Evolutionary conservation across 2,113 vertebrate species (phyloP).

Genomic region (Pycnonotus jocosus): DNA sequence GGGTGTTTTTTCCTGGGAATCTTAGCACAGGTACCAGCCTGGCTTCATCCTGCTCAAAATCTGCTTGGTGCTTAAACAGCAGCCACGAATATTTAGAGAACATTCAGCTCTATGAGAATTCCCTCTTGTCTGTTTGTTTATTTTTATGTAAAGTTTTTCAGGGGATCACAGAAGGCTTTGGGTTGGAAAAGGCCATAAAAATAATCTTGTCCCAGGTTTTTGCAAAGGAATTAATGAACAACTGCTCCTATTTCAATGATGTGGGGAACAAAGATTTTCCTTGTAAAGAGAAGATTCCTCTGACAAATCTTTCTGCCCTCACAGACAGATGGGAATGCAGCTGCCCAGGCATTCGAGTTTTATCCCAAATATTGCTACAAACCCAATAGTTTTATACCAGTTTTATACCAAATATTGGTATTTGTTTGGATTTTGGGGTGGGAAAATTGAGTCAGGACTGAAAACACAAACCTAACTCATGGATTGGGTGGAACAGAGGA

Average conservation of each 20-base stretch:
- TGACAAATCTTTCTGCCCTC: neutral
- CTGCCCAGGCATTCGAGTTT: neutral
- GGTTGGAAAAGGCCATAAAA: neutral
- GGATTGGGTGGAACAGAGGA: neutral
- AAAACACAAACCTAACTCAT: neutral
- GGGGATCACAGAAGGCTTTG: accelerated
- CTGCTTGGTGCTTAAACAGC: neutral
- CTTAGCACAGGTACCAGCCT: neutral
- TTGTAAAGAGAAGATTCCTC: neutral
- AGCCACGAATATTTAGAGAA: neutral
- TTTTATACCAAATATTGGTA: neutral
- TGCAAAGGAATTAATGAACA: neutral
- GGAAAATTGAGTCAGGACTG: neutral
- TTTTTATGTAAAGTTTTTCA: neutral
- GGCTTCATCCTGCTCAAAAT: neutral
- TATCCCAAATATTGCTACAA: neutral
- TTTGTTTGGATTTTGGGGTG: neutral
- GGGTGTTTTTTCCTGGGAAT: neutral
- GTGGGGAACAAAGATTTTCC: neutral
- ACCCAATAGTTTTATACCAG: no score
- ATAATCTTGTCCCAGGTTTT: neutral
- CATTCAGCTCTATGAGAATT: neutral
- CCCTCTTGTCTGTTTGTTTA: neutral
- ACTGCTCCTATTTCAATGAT: neutral
- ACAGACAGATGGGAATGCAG: neutral